A percentile compares a stretch with the other conserved stretches of the same genome.
These are phyloP conservation scores for Lasioglossum leucozonium DNA, from an alignment of 2,888 invertebrate species.

Conservation along the genomic window DNA sequence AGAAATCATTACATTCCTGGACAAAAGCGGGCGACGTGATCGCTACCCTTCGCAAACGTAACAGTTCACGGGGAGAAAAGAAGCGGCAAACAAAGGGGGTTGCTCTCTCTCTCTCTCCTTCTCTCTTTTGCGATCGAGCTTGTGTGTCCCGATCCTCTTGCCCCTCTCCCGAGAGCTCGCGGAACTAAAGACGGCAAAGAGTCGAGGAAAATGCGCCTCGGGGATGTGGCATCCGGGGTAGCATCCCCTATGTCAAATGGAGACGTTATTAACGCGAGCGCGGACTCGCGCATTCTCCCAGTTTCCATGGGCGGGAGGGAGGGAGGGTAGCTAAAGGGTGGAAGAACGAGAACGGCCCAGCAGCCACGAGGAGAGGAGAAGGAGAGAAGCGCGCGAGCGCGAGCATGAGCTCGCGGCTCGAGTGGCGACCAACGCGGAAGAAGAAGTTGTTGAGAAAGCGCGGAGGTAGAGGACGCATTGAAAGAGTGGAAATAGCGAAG, in stretches of 20 bases:
- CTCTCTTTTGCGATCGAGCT: slow-evolving; percentile 28
- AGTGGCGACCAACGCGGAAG: not conserved
- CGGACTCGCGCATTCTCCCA: slow-evolving; percentile 32
- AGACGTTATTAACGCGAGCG: slow-evolving; percentile 56
- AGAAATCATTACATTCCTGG: slow-evolving; percentile 53
- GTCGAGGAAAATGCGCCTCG: slow-evolving; percentile 42
- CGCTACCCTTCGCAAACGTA: slow-evolving; percentile 39
- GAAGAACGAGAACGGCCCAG: not conserved
- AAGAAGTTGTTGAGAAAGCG: slow-evolving; percentile 30
- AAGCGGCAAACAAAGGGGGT: slow-evolving; percentile 43
- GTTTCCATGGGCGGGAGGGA: not conserved
- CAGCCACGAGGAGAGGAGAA: not conserved
- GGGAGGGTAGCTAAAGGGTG: not conserved
- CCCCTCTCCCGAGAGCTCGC: slow-evolving; percentile 1
- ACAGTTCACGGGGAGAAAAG: slow-evolving; percentile 37
- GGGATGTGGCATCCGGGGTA: slow-evolving; percentile 26
- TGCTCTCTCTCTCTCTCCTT: not conserved
- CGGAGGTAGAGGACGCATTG: slow-evolving; percentile 13
- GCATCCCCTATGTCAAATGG: slow-evolving; percentile 43
- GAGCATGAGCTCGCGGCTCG: not conserved
- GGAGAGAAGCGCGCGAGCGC: not conserved
- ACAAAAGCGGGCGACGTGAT: slow-evolving; percentile 40
- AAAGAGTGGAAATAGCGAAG: slow-evolving; percentile 15
- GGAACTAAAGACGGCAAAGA: slow-evolving; percentile 43
- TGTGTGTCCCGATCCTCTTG: not conserved